Conservation (phyloP, 2,888 invertebrate species). For the Sphaerolaimus hirsutus region DNA sequence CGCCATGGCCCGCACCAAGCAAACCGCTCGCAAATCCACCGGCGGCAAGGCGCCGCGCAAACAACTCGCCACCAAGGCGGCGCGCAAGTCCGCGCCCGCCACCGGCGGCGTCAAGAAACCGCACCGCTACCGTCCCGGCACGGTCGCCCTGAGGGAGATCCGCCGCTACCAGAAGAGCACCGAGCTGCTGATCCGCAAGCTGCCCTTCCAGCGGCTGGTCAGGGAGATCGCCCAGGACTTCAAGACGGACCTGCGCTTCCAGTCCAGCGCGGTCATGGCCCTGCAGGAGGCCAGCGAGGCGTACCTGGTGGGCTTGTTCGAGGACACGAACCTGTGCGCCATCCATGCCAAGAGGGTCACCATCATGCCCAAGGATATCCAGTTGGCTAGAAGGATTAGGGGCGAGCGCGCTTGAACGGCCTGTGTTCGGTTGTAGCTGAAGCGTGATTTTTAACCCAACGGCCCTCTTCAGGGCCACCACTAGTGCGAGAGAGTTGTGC, state of each 20-base stretch:
- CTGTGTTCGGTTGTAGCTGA: too few species aligned
- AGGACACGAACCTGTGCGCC: conserved; percentile 26
- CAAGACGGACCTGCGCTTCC: conserved; percentile 47
- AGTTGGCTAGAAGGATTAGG: neutral
- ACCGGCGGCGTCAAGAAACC: conserved; percentile 88
- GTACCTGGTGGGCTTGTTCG: conserved; percentile 72
- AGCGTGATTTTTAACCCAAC: neutral
- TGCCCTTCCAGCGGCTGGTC: conserved; percentile 36
- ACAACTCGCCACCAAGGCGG: conserved; percentile 24
- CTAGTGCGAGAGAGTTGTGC: too few species aligned
- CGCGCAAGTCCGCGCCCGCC: conserved; percentile 67
- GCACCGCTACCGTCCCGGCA: conserved; percentile 82
- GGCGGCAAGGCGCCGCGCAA: conserved; percentile 1
- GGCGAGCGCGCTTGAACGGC: neutral
- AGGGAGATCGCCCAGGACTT: conserved; percentile 92
- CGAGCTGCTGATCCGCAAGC: conserved; percentile 1
- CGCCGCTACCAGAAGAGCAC: conserved; percentile 87
- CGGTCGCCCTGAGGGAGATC: conserved; percentile 84
- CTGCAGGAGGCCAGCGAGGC: conserved; percentile 56
- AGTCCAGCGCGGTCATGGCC: conserved; percentile 67
- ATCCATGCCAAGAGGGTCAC: conserved; percentile 2
- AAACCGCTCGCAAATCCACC: conserved; percentile 83
- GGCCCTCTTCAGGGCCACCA: neutral
- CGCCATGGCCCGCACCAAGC: conserved; percentile 90
- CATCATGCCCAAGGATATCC: conserved; percentile 1